phyloP scores from a whole-genome alignment of 2,888 invertebrate genomes.

The Diaphora mendica region DNA sequence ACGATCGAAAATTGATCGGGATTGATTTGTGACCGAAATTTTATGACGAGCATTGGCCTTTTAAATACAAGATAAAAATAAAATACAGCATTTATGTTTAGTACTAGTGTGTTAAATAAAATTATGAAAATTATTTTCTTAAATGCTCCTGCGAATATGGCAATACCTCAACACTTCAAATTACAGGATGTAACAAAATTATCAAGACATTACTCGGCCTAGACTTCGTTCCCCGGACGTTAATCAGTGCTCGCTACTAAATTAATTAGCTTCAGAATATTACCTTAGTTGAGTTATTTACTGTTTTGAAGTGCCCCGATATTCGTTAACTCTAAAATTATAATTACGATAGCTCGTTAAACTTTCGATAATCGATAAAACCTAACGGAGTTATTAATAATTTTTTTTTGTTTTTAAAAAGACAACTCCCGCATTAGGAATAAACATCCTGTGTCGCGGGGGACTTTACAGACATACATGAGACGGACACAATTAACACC shows the following conservation, averaged over 20 bases:
- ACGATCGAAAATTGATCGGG: no score
- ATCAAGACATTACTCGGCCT: background rate
- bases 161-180: background rate
- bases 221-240: background rate
- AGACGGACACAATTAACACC: no score
- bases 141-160: background rate
- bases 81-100: background rate
- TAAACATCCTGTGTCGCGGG: no score
- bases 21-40: no score
- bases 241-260: constrained; percentile 1
- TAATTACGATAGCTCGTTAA: background rate
- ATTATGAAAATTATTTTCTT: background rate
- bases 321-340: background rate
- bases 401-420: no score
- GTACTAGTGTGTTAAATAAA: background rate
- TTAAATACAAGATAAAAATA: no score
- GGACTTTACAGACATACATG: no score
- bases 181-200: constrained; percentile 6
- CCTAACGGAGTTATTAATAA: no score
- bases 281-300: background rate
- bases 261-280: constrained; percentile 1
- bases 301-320: background rate
- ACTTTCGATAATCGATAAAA: no score
- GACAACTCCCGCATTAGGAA: no score
- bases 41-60: no score